Conservation (phyloP, 2,888 invertebrate species). For the Crossocerus cetratus region DNA sequence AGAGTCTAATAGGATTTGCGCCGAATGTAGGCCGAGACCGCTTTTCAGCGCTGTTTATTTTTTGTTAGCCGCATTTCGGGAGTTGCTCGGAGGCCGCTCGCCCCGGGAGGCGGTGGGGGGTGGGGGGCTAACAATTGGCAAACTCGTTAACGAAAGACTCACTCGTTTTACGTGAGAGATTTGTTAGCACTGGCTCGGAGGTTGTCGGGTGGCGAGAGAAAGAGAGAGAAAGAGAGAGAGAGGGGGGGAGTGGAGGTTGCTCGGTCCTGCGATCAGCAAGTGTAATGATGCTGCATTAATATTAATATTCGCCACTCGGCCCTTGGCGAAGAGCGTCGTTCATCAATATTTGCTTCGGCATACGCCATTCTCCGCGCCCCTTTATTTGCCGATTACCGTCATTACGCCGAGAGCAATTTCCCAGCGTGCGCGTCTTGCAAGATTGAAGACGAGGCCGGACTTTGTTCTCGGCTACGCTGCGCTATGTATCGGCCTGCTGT, state of each 20-base stretch:
- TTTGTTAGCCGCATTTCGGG: neutral
- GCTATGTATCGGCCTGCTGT: neutral
- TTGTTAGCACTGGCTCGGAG: slow-evolving; percentile 5
- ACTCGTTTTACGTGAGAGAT: neutral
- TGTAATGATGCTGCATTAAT: slow-evolving; percentile 47
- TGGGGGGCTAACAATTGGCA: slow-evolving; percentile 8
- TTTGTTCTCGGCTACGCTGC: neutral
- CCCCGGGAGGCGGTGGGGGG: too few species aligned
- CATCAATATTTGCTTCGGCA: slow-evolving; percentile 49
- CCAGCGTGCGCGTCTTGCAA: slow-evolving; percentile 1
- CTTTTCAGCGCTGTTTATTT: slow-evolving; percentile 1
- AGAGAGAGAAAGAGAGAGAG: neutral
- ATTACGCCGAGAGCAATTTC: slow-evolving; percentile 19
- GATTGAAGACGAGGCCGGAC: neutral
- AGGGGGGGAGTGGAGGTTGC: neutral
- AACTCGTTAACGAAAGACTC: slow-evolving; percentile 10
- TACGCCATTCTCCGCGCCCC: slow-evolving; percentile 14
- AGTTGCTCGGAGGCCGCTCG: neutral
- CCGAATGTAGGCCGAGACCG: neutral
- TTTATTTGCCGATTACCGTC: slow-evolving; percentile 32
- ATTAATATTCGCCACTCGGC: slow-evolving; percentile 42
- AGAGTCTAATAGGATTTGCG: slow-evolving; percentile 3
- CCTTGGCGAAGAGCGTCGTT: slow-evolving; percentile 29
- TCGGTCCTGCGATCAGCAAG: slow-evolving; percentile 35
- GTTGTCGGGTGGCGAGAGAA: neutral